These are phyloP conservation scores for Rhinoderma darwinii DNA, from an alignment of 2,113 vertebrate genomes.

Conservation along the genomic window DNA sequence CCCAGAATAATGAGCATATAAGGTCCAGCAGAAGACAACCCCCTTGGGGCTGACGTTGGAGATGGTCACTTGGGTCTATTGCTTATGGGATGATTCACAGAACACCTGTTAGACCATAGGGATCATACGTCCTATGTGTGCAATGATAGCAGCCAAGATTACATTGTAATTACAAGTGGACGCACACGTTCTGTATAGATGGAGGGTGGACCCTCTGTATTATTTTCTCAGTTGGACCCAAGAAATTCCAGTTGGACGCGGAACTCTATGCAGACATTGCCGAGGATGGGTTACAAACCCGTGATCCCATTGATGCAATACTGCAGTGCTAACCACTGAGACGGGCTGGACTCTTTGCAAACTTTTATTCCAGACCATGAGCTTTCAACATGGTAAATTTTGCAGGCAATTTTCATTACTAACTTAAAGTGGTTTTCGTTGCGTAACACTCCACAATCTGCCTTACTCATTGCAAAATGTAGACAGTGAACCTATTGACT, in stretches of 20 bases:
- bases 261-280: background rate
- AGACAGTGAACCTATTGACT: slow-evolving; percentile 29
- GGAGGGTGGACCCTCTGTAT: background rate
- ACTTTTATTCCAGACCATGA: background rate
- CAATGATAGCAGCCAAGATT: no score
- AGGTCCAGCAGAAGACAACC: no score
- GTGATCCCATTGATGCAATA: background rate
- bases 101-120: no score
- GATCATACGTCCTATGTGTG: no score
- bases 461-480: slow-evolving; percentile 14
- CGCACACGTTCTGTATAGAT: background rate
- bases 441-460: background rate
- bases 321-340: background rate
- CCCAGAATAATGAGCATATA: no score
- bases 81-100: no score
- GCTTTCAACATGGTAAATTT: background rate
- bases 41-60: no score
- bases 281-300: background rate
- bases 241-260: background rate
- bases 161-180: no score
- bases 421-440: background rate
- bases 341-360: background rate
- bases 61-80: no score
- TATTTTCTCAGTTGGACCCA: background rate
- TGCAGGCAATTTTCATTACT: background rate